A percentile compares a stretch with the other conserved stretches of the same genome.
Conservation (phyloP, 2,113 vertebrate species). For the Sisor rabdophorus region DNA sequence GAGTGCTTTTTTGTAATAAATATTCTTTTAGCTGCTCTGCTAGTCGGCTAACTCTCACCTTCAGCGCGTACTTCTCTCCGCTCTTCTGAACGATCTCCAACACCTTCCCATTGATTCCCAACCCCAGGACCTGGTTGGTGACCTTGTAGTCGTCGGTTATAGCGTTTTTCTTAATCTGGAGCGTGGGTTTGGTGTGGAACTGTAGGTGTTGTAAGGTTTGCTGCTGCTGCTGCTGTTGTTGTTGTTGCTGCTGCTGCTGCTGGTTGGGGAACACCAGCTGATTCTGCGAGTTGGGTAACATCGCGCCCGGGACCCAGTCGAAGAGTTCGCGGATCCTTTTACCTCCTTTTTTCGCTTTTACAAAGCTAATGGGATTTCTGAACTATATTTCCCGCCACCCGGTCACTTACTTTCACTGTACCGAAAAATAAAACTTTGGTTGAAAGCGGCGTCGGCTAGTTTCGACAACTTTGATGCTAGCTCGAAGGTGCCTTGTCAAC, state of each 20-base stretch:
- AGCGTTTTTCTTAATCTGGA: constrained; percentile 87
- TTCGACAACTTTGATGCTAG: constrained; percentile 14
- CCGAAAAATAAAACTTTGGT: background rate
- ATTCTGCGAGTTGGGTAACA: constrained; percentile 78
- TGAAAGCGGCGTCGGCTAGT: background rate
- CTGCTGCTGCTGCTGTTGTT: constrained; percentile 48
- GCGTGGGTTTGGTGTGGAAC: constrained; percentile 72
- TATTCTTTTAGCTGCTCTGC: background rate
- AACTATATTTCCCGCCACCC: constrained; percentile 27
- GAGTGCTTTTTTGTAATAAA: background rate
- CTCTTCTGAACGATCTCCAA: constrained; percentile 87
- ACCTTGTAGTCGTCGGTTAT: constrained; percentile 96
- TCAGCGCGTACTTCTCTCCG: constrained; percentile 86
- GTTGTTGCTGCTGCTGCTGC: constrained; percentile 59
- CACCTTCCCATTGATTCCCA: constrained; percentile 95
- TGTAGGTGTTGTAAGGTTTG: constrained; percentile 58
- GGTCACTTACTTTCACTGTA: constrained; percentile 36
- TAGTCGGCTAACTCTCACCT: constrained; percentile 66
- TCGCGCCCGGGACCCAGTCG: constrained; percentile 51
- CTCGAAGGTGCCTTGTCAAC: constrained; percentile 31
- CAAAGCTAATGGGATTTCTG: background rate
- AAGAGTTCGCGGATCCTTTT: constrained; percentile 35
- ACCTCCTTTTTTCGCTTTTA: constrained; percentile 9
- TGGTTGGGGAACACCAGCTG: constrained; percentile 72
- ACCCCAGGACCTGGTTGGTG: constrained; percentile 87